Evolutionary conservation across 30 jellyfish, hydroid and myxozoan genomes (phyloP).

Genomic region (Phacellophora camtschatica): DNA sequence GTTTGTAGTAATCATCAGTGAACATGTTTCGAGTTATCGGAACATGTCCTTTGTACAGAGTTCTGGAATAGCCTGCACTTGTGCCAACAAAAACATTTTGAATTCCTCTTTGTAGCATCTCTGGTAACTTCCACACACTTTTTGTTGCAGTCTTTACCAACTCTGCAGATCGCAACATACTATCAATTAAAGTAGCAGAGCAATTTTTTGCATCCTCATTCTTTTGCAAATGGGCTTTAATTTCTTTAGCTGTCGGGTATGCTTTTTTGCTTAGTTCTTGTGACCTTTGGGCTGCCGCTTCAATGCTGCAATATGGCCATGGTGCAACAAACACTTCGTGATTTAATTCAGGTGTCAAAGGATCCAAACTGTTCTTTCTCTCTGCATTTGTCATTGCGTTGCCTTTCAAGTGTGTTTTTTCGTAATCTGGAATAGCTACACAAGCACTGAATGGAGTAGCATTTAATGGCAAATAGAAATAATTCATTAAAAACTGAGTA

Average conservation of each 20-base stretch:
- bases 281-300: slow-evolving; percentile 65
- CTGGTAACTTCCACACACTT: slow-evolving; percentile 17
- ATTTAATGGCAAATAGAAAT: slow-evolving; percentile 36
- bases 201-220: not conserved
- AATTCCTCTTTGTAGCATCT: slow-evolving; percentile 15
- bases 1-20: slow-evolving; percentile 49
- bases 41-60: slow-evolving; percentile 18
- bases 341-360: slow-evolving; percentile 8
- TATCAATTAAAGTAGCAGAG: slow-evolving; percentile 24
- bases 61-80: slow-evolving; percentile 61
- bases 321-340: slow-evolving; percentile 44
- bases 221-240: slow-evolving; percentile 26
- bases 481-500: slow-evolving; percentile 37
- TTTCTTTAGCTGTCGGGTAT: slow-evolving; percentile 78
- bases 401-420: slow-evolving; percentile 30
- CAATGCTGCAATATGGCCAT: slow-evolving; percentile 76
- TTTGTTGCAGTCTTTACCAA: slow-evolving; percentile 36
- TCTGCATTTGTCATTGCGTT: not conserved
- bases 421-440: slow-evolving; percentile 39
- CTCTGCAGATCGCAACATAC: slow-evolving; percentile 52
- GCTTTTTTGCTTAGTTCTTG: slow-evolving; percentile 68
- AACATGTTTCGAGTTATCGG: slow-evolving; percentile 63
- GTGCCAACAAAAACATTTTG: slow-evolving; percentile 61
- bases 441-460: slow-evolving; percentile 59
- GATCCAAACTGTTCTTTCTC: slow-evolving; percentile 18